These are phyloP conservation scores for Hipposideros larvatus DNA, from an alignment of 2,797 vertebrate genomes.

Conservation along the genomic window DNA sequence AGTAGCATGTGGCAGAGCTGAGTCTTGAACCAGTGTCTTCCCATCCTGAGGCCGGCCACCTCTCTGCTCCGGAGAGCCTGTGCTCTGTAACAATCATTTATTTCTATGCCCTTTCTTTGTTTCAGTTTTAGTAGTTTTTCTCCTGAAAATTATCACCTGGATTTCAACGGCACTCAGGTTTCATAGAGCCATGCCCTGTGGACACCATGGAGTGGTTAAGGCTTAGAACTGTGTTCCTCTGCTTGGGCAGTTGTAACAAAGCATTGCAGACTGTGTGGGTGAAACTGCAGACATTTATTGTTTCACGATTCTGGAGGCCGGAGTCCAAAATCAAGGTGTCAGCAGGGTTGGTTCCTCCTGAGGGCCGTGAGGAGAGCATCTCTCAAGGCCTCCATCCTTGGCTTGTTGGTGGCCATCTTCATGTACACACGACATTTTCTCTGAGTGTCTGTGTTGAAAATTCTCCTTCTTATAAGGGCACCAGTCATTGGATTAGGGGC, in stretches of 20 bases:
- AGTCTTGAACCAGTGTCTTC: neutral
- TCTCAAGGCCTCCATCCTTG: neutral
- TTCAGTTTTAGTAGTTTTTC: neutral
- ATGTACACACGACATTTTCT: accelerated
- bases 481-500: too few species aligned
- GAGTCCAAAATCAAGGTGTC: neutral
- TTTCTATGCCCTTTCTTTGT: neutral
- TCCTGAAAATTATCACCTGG: neutral
- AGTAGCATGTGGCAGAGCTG: neutral
- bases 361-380: neutral
- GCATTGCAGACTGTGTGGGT: neutral
- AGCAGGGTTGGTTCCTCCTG: neutral
- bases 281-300: accelerated
- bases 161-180: neutral
- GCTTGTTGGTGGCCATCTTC: accelerated
- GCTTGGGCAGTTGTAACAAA: neutral
- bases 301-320: neutral
- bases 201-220: neutral
- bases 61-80: too few species aligned
- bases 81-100: neutral
- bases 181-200: neutral
- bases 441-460: neutral
- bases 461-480: neutral
- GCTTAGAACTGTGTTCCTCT: accelerated
- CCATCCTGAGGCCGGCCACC: accelerated